Evolutionary conservation across 1,140 invertebrate species (phyloP), one percentile per base, ranked within the genome.

Genomic region (Eciton burchellii): DNA sequence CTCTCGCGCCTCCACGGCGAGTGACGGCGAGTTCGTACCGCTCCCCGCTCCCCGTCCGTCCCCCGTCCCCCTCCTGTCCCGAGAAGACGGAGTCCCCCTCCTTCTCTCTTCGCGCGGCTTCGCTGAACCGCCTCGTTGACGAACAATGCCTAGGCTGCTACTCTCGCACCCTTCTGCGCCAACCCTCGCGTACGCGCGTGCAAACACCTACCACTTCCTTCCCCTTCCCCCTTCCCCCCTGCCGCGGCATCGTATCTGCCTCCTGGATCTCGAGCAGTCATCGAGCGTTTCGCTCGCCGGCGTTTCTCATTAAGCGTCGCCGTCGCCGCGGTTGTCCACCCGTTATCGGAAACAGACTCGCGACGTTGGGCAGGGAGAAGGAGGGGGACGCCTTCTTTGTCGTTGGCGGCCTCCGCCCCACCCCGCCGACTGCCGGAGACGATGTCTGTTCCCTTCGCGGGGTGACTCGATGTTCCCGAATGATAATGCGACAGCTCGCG

Each of bases 91-190:
- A 24, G 12, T 62, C 72, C 74, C 84, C 56, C 70, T 76, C 59
- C 72, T 66, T 59, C 72, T 89, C 81, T 84, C 65, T 59, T 19
- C 83, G 81, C 57, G 81, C 74, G 73, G 83, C 84, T 89, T 86
- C 83, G 84, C 85, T 84, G 90, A 90, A 87, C 89, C 86, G 84
- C 90, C 90, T 90, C 87, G n/a, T n/a, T n/a, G n/a, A n/a, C n/a
- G 87, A 90, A 90, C 89, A 90, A 89, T 90, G 82, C 82, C 88
- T 71, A 45, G 77, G 88, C 85, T 85, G 88, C 85, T 85, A 90
- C 84, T 89, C 84, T 89, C 77, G 89, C 82, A 82, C 89, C 74
- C 84, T 77, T 83, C 52, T 77, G 71, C 71, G 62, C 66, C 84
- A 73, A 41, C 82, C 71, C 81, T 72, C 71, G n/a, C 81, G 29